These are phyloP conservation scores for Melanocharis versteri DNA, from an alignment of 2,113 vertebrate species.

Conservation along the genomic window DNA sequence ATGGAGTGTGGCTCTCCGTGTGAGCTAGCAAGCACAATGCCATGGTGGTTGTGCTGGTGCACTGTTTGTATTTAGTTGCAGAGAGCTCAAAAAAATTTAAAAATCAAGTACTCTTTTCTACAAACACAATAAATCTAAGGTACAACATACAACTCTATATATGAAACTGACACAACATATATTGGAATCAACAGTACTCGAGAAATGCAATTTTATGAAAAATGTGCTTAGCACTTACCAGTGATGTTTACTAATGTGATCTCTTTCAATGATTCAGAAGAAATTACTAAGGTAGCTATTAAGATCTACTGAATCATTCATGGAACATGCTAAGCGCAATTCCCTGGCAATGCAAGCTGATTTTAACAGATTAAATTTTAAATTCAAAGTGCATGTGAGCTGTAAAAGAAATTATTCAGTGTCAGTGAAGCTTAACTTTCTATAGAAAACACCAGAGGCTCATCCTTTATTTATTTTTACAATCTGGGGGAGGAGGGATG, in stretches of 20 bases:
- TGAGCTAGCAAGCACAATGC: not conserved
- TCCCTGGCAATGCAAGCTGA: conserved; percentile 56
- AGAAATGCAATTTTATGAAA: not conserved
- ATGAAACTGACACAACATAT: not conserved
- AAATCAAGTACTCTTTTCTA: not conserved
- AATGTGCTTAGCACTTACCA: not conserved
- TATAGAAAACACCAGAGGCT: conserved; percentile 42
- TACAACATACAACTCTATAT: not conserved
- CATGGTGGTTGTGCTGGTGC: not conserved
- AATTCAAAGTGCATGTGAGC: conserved; percentile 50
- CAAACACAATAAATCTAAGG: not conserved
- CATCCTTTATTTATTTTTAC: conserved; percentile 53
- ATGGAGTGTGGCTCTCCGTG: too few relatives aligned
- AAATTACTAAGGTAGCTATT: conserved; percentile 68
- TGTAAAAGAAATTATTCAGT: conserved; percentile 61
- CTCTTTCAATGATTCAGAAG: conserved; percentile 66
- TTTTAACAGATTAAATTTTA: conserved; percentile 69
- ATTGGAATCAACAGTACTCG: not conserved
- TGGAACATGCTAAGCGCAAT: conserved; percentile 49
- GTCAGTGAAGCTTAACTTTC: conserved; percentile 49
- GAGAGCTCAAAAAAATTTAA: not conserved
- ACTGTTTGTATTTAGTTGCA: not conserved
- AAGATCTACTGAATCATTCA: conserved; percentile 71
- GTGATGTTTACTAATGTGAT: conserved; percentile 47
- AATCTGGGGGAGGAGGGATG: not conserved